These are phyloP conservation scores for Vireo altiloquus DNA, from an alignment of 2,113 vertebrate species.

Conservation along the genomic window DNA sequence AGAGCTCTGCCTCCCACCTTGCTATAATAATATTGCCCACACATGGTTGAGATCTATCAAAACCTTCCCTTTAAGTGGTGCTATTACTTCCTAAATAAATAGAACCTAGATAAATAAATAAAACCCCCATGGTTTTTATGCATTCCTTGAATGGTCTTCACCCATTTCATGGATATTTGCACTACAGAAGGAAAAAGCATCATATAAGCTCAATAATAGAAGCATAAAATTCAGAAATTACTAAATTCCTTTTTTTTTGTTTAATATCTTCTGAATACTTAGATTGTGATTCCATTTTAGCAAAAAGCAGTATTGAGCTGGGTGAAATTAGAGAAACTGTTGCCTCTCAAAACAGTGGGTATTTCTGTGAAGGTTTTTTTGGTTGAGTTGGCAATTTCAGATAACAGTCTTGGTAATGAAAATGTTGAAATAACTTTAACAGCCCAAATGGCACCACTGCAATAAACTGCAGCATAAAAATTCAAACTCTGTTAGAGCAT, in stretches of 20 bases:
- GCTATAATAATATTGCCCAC: no score
- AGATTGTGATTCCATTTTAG: not conserved
- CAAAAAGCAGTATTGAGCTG: not conserved
- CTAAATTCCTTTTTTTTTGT: not conserved
- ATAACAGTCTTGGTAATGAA: conserved; percentile 9
- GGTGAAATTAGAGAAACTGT: not conserved
- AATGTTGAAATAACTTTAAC: conserved; percentile 16
- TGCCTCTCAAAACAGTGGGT: not conserved
- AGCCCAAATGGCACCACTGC: not conserved
- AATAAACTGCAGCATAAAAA: conserved; percentile 14
- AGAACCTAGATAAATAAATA: not conserved
- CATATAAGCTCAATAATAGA: not conserved
- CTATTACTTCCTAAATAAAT: not conserved
- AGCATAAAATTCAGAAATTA: not conserved
- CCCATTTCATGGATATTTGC: not conserved
- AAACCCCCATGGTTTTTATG: not conserved
- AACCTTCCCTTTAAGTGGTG: not conserved
- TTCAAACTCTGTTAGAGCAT: not conserved
- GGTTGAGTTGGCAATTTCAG: not conserved
- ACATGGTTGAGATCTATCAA: not conserved
- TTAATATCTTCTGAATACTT: not conserved
- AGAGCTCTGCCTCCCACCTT: not conserved
- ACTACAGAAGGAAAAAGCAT: not conserved
- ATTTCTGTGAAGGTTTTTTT: not conserved
- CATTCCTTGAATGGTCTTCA: not conserved